These are phyloP conservation scores for Sebastolobus alascanus DNA, from an alignment of 2,797 vertebrate genomes.

Conservation along the genomic window DNA sequence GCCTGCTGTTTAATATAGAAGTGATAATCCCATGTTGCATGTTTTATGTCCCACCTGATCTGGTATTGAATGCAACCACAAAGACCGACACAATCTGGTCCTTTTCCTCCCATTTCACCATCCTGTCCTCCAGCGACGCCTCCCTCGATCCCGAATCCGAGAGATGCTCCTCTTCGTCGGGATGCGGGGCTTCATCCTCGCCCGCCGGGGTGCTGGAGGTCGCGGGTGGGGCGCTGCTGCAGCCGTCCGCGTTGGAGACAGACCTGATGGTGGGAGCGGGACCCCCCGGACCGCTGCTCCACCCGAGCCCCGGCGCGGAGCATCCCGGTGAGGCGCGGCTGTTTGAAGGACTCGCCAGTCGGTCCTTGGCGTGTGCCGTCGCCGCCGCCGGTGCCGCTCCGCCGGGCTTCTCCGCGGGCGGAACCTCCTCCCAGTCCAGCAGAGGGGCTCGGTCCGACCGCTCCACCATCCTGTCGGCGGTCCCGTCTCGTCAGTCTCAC, in stretches of 20 bases:
- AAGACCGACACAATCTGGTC: slow-evolving; percentile 94
- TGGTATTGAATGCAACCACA: slow-evolving; percentile 93
- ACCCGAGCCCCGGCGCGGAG: slow-evolving; percentile 72
- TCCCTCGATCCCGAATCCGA: slow-evolving; percentile 62
- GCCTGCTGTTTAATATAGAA: neutral
- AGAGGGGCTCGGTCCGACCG: slow-evolving; percentile 92
- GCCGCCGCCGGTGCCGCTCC: slow-evolving; percentile 52
- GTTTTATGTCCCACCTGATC: slow-evolving; percentile 86
- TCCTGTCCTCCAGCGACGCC: slow-evolving; percentile 70
- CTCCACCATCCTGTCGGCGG: slow-evolving; percentile 86
- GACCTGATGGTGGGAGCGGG: slow-evolving; percentile 53
- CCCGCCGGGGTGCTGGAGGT: slow-evolving; percentile 61
- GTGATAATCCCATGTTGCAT: neutral
- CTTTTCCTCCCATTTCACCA: slow-evolving; percentile 88
- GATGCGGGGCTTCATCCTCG: slow-evolving; percentile 49
- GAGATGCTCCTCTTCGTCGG: slow-evolving; percentile 56
- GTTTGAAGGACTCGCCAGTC: slow-evolving; percentile 70
- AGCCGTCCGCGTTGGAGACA: slow-evolving; percentile 60
- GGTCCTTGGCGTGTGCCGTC: slow-evolving; percentile 44
- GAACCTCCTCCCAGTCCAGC: slow-evolving; percentile 93
- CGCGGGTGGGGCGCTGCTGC: slow-evolving; percentile 68
- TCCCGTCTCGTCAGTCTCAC: slow-evolving; percentile 77
- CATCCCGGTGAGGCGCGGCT: slow-evolving; percentile 69
- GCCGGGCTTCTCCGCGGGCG: slow-evolving; percentile 74
- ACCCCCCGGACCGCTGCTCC: slow-evolving; percentile 79